These are phyloP conservation scores for Heliangelus exortis DNA, from an alignment of 2,797 vertebrate genomes.

Conservation along the genomic window DNA sequence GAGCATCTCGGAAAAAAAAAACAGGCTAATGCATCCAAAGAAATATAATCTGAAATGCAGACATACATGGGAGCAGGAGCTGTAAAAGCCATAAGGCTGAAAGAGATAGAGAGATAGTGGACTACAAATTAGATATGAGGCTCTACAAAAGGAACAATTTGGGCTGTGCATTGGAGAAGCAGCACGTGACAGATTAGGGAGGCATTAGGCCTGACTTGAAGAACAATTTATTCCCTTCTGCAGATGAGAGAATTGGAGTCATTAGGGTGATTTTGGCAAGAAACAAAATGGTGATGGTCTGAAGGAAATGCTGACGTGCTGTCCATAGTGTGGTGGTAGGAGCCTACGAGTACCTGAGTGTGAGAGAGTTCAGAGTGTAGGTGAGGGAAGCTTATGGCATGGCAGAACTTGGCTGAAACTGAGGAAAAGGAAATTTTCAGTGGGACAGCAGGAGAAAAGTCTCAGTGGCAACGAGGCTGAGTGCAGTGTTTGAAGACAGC, in stretches of 20 bases:
- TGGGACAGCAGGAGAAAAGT: not conserved
- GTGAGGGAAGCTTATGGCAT: not conserved
- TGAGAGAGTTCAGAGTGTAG: not conserved
- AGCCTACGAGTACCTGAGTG: rapidly evolving
- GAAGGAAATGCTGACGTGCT: not conserved
- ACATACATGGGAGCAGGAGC: slow-evolving; percentile 20
- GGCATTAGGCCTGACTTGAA: slow-evolving; percentile 38
- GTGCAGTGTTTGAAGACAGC: not conserved
- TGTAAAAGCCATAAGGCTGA: slow-evolving; percentile 66
- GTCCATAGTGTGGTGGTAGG: not conserved
- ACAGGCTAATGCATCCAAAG: slow-evolving; percentile 64
- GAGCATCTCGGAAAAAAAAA: slow-evolving; percentile 61
- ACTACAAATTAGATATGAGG: slow-evolving; percentile 60
- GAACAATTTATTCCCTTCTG: not conserved
- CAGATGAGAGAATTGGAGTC: not conserved
- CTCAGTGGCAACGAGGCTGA: not conserved
- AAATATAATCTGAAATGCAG: slow-evolving; percentile 60
- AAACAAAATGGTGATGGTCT: not conserved
- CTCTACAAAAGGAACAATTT: slow-evolving; percentile 45
- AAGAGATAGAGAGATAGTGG: slow-evolving; percentile 55
- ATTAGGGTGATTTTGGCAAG: slow-evolving; percentile 12
- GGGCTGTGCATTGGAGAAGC: not conserved
- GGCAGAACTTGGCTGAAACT: not conserved
- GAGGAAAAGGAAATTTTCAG: not conserved
- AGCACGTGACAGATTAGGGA: slow-evolving; percentile 8